Conservation (phyloP, 2,888 invertebrate genomes). For the Caenorhabditis sulstoni region DNA sequence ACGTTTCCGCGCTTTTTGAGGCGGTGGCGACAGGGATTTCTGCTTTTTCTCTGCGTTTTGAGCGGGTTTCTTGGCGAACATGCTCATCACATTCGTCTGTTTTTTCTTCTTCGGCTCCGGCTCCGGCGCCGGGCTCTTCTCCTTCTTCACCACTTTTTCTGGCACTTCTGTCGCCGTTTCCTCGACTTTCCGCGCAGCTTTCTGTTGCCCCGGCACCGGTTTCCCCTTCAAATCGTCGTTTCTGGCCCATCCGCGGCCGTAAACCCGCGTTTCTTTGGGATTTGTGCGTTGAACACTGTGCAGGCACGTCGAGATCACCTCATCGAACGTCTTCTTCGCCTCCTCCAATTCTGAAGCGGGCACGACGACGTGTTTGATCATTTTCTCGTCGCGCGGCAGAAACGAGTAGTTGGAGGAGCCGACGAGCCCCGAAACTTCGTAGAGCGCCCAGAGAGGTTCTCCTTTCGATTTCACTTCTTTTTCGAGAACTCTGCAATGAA, state of each 20-base stretch:
- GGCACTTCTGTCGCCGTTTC: neutral
- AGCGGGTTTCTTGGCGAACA: slow-evolving; percentile 15
- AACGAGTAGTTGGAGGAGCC: slow-evolving; percentile 13
- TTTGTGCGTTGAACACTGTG: slow-evolving; percentile 60
- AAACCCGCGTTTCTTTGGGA: slow-evolving; percentile 51
- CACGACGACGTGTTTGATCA: slow-evolving; percentile 43
- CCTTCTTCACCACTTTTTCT: slow-evolving; percentile 16
- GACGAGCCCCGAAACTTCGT: slow-evolving; percentile 45
- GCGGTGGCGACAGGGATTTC: slow-evolving; percentile 21
- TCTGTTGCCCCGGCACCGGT: slow-evolving; percentile 11
- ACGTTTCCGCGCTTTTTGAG: slow-evolving; percentile 34
- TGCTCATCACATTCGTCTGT: slow-evolving; percentile 21
- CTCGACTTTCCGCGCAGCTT: neutral
- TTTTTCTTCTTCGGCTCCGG: slow-evolving; percentile 43
- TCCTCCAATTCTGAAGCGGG: slow-evolving; percentile 30
- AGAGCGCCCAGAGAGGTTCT: slow-evolving; percentile 47
- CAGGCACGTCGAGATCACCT: slow-evolving; percentile 34
- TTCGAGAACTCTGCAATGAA: slow-evolving; percentile 39
- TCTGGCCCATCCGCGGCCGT: slow-evolving; percentile 48
- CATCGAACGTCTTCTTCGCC: slow-evolving; percentile 16
- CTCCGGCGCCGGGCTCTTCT: slow-evolving; percentile 26
- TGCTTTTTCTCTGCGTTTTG: neutral
- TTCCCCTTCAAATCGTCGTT: slow-evolving; percentile 46
- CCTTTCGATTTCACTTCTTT: slow-evolving; percentile 36
- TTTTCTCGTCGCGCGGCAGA: slow-evolving; percentile 12